Base-by-base conservation (phyloP, 2,113 vertebrate species). In the Etheostoma spectabile region DNA sequence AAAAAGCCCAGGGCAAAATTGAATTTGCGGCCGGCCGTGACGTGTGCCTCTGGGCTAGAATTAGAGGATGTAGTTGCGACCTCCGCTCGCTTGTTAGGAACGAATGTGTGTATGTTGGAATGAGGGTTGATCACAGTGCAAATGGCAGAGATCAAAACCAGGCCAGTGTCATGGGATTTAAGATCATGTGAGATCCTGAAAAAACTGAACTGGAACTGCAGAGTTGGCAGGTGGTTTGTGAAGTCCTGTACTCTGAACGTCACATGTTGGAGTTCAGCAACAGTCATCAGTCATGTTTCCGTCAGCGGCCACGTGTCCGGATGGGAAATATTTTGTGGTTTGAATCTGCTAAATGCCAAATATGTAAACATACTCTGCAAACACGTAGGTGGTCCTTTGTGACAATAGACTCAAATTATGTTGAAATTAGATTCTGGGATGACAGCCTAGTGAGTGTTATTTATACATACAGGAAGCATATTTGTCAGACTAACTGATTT, bases 1-100 rank as follows among this genome's bases (percentile, higher is more conserved):
- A 72, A 85, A 82, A 79, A 15, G 46, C 90, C 92, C 22, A 21
- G 64, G 90, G 89, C 82, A 82, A 59, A 85, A 91, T 88, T 85
- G 67, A 86, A 89, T 86, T 85, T 74, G 52, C 64, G 69, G 48
- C 55, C 60, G 27, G 61, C 65, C 42, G 71, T 85, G 73, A 78
- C 49, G 12, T 82, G 38, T 70, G 83, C 89, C 84, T 72, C 53
- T 76, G 56, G 86, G 87, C 85, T 81, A 66, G 85, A 85, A 90
- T 91, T 82, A 89, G 71, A 84, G 55, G 82, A 87, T 71, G 82
- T 77, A 53, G 67, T 85, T 78, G 86, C 49, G 74, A 90, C 88
- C 79, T 59, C 77, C 12, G 22, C 74, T 65, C 5, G 85, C 72
- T 86, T 84, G 82, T 86, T 86, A 86, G 76, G 57, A 24, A 76